Percentiles rank a stretch among this genome's conserved stretches.
These are phyloP conservation scores for Guaruba guarouba DNA, from an alignment of 2,113 vertebrate genomes.

Conservation along the genomic window DNA sequence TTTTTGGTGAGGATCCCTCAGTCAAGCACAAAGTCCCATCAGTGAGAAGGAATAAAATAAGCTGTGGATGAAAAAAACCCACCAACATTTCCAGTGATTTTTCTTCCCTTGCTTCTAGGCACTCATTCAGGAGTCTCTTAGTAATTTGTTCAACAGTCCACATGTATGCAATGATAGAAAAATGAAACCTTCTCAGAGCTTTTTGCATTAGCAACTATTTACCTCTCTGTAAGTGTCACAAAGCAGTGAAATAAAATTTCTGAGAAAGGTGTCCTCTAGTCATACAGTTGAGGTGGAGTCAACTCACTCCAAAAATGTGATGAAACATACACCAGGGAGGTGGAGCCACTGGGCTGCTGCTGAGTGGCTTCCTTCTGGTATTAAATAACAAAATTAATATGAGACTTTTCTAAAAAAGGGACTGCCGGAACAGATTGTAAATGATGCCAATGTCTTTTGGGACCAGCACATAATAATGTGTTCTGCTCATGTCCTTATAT, in stretches of 20 bases:
- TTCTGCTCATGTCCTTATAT: neutral
- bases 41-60: neutral
- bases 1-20: neutral
- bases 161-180: fast-evolving
- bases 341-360: neutral
- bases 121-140: neutral
- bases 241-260: neutral
- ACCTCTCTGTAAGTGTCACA: neutral
- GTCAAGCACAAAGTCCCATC: neutral
- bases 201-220: neutral
- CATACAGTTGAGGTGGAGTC: neutral
- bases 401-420: neutral
- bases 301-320: neutral
- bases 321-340: neutral
- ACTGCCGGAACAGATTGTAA: neutral
- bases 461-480: neutral
- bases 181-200: neutral
- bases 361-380: neutral
- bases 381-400: neutral
- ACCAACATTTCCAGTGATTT: neutral
- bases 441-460: neutral
- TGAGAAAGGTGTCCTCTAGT: neutral
- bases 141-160: neutral
- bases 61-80: neutral
- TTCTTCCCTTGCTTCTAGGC: neutral